These are phyloP conservation scores for Tapirus terrestris DNA, from an alignment of 2,113 vertebrate genomes.

Conservation along the genomic window DNA sequence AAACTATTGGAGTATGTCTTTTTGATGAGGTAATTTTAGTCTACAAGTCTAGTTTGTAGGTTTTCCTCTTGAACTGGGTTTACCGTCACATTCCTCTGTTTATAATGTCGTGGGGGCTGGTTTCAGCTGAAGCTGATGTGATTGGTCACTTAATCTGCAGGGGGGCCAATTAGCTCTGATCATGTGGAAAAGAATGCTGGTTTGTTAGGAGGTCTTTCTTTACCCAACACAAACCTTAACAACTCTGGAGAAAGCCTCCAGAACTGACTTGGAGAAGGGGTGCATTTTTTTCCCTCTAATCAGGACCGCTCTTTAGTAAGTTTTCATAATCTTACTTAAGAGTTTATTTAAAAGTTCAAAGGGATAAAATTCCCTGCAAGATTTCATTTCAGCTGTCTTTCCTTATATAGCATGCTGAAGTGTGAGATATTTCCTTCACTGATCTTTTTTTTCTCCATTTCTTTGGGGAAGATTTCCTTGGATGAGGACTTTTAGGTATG, in stretches of 20 bases:
- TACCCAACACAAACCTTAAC: conserved; percentile 85
- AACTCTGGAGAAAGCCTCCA: conserved; percentile 86
- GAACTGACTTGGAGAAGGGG: conserved; percentile 81
- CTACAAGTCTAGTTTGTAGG: conserved; percentile 77
- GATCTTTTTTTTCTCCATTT: conserved; percentile 54
- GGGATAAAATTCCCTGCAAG: conserved; percentile 81
- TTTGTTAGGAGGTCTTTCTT: conserved; percentile 88
- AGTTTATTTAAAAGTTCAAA: conserved; percentile 81
- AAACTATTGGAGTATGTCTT: conserved; percentile 35
- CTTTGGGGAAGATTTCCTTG: conserved; percentile 63
- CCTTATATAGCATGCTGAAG: conserved; percentile 75
- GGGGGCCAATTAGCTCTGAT: conserved; percentile 95
- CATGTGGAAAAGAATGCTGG: conserved; percentile 91
- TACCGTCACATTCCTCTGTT: conserved; percentile 87
- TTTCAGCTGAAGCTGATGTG: conserved; percentile 90
- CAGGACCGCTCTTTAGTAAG: conserved; percentile 81
- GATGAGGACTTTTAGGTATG: conserved; percentile 56
- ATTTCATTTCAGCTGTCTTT: conserved; percentile 77
- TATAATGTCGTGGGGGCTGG: conserved; percentile 87
- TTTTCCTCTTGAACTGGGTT: conserved; percentile 83
- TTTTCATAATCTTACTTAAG: conserved; percentile 84
- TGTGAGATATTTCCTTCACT: conserved; percentile 44
- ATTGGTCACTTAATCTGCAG: conserved; percentile 97
- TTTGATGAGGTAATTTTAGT: conserved; percentile 75
- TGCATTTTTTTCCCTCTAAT: conserved; percentile 82